Percentiles rank a stretch among this genome's conserved stretches.
Conservation (phyloP, 2,797 vertebrate genomes). For the Gadopsis marmoratus region DNA sequence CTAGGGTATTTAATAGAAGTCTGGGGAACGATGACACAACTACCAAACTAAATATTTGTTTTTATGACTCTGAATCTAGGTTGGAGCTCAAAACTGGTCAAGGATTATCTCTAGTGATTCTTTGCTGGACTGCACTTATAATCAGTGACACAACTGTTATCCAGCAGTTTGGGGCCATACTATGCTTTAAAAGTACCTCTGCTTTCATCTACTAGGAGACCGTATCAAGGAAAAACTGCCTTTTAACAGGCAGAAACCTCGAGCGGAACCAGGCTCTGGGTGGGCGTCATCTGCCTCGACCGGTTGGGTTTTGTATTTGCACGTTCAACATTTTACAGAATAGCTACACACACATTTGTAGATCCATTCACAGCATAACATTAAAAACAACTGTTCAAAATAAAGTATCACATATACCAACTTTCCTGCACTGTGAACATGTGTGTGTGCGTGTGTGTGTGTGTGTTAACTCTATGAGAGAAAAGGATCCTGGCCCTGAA, state of each 20-base stretch:
- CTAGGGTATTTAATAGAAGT: constrained; percentile 8
- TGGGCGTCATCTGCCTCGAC: too few relatives aligned
- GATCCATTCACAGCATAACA: background rate
- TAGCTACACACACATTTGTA: background rate
- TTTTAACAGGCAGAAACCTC: too few relatives aligned
- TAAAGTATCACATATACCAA: background rate
- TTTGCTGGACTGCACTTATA: background rate
- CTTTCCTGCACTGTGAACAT: background rate
- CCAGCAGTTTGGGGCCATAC: background rate
- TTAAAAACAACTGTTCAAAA: constrained; percentile 12
- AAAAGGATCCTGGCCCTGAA: constrained; percentile 1
- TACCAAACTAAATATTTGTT: constrained; percentile 13
- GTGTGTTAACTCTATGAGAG: background rate
- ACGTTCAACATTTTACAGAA: background rate
- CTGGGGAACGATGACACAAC: constrained; percentile 10
- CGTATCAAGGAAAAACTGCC: too few relatives aligned
- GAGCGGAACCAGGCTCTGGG: too few relatives aligned
- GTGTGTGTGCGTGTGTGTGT: background rate
- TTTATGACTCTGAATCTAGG: constrained; percentile 23
- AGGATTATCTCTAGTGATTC: constrained; percentile 3
- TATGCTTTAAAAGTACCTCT: background rate
- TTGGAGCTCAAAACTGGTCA: constrained; percentile 15
- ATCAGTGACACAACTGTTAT: background rate
- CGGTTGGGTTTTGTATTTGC: background rate
- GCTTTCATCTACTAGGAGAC: too few relatives aligned